Evolutionary conservation across 2,113 vertebrate genomes (phyloP).

Genomic region (Forbesichthys agassizii): DNA sequence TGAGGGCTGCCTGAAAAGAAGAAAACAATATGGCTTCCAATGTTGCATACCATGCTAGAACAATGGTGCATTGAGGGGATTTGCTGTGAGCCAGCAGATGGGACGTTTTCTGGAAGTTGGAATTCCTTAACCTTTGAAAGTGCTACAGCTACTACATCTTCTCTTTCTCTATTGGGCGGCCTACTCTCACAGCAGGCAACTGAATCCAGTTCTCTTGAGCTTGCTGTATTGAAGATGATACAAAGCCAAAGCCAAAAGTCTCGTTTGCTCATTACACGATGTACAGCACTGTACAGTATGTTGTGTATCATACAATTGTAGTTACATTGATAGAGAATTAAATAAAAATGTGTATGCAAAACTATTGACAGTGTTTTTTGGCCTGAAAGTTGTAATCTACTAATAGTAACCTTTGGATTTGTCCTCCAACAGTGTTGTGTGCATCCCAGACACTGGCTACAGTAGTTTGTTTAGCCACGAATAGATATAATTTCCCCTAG

Average conservation of each 20-base stretch:
- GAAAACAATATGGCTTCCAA: conserved; percentile 50
- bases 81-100: conserved; percentile 37
- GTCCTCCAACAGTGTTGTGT: conserved; percentile 32
- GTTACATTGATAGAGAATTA: neutral
- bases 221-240: neutral
- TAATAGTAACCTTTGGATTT: conserved; percentile 60
- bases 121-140: conserved; percentile 64
- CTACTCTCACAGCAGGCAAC: neutral
- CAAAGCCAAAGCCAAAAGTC: neutral
- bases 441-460: conserved; percentile 46
- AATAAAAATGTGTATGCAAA: neutral
- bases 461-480: conserved; percentile 26
- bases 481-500: conserved; percentile 57
- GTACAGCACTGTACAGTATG: neutral
- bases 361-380: neutral
- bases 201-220: neutral
- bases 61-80: conserved; percentile 59
- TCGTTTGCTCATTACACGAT: no score
- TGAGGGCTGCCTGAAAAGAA: conserved; percentile 44
- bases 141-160: conserved; percentile 42
- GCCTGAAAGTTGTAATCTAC: conserved; percentile 41
- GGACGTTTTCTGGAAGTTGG: conserved; percentile 38
- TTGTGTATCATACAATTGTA: conserved; percentile 1
- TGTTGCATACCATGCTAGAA: conserved; percentile 52
- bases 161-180: conserved; percentile 9